phyloP scores from a whole-genome alignment of 1,140 invertebrate genomes.

The Thalassaphorura encarpata region DNA sequence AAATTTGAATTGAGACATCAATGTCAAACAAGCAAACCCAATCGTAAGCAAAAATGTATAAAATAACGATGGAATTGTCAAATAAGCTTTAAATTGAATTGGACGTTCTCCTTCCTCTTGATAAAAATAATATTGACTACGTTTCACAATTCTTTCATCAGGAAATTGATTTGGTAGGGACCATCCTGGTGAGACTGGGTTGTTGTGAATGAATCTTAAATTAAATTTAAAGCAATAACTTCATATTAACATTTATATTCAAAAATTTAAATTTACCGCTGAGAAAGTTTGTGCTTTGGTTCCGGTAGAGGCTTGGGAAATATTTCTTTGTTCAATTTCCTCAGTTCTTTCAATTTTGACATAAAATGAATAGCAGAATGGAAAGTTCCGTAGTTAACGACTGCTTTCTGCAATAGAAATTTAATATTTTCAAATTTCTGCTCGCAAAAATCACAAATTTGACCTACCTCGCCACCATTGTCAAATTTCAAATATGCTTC shows the following conservation, averaged over 20 bases:
- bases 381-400: constrained; percentile 67
- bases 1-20: constrained; percentile 54
- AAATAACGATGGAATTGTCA: constrained; percentile 41
- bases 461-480: constrained; percentile 23
- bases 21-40: constrained; percentile 48
- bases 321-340: constrained; percentile 51
- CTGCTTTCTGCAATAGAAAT: constrained; percentile 33
- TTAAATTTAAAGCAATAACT: not conserved
- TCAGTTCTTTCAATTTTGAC: constrained; percentile 51
- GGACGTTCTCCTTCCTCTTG: constrained; percentile 58
- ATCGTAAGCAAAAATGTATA: constrained; percentile 43
- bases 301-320: constrained; percentile 54
- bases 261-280: not conserved
- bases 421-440: not conserved
- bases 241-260: not conserved
- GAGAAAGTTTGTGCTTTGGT: constrained; percentile 37
- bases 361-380: constrained; percentile 66
- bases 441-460: not conserved
- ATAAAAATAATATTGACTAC: constrained; percentile 63
- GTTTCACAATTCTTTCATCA: constrained; percentile 64
- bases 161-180: constrained; percentile 49
- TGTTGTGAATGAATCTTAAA: constrained; percentile 7
- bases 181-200: constrained; percentile 5
- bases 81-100: constrained; percentile 54
- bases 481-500: constrained; percentile 54